These are phyloP conservation scores for Cantharis flavilabris DNA, from an alignment of 2,888 invertebrate species.

Conservation along the genomic window DNA sequence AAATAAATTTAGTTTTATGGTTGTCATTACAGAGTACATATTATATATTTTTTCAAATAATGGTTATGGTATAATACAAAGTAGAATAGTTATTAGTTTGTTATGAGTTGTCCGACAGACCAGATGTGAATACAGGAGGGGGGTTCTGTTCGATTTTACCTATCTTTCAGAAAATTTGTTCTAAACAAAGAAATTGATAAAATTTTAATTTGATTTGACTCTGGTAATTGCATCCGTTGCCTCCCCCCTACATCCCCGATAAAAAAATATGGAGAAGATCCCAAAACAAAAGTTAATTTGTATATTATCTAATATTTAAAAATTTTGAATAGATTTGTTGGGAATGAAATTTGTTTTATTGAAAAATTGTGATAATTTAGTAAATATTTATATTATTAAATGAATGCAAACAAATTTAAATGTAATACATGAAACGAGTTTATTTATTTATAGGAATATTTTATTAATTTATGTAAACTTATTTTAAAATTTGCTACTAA, in stretches of 20 bases:
- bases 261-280: background rate
- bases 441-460: background rate
- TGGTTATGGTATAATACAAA: background rate
- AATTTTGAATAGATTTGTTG: too few species aligned
- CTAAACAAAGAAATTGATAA: too few species aligned
- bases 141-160: too few species aligned
- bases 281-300: background rate
- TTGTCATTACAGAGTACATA: background rate
- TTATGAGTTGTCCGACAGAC: background rate
- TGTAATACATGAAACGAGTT: background rate
- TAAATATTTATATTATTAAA: background rate
- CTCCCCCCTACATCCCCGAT: too few species aligned
- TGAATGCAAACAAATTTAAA: background rate
- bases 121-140: too few species aligned
- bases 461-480: background rate
- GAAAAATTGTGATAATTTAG: background rate
- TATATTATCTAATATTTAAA: too few species aligned
- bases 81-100: background rate
- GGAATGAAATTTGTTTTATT: too few species aligned
- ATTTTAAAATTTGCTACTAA: background rate
- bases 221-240: too few species aligned
- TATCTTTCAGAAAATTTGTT: too few species aligned
- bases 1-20: background rate
- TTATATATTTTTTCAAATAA: background rate
- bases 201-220: too few species aligned